These are phyloP conservation scores for Drosophila demipolita DNA, from an alignment of 2,888 invertebrate species.

Conservation along the genomic window DNA sequence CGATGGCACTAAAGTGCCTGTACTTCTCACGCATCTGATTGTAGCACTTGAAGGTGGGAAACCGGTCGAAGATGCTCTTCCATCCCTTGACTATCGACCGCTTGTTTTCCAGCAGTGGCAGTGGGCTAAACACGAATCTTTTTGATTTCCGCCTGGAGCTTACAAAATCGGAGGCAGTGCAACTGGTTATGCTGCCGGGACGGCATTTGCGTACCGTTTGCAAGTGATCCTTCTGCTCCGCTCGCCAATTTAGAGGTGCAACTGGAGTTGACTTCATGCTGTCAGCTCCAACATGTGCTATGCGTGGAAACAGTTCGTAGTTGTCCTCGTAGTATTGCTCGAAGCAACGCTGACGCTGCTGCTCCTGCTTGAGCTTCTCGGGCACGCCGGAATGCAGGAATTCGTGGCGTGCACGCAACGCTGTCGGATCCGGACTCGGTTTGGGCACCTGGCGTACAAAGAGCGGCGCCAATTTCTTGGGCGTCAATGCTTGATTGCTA, in stretches of 20 bases:
- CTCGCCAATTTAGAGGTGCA: neutral
- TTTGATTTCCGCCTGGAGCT: neutral
- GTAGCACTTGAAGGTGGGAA: slow-evolving; percentile 89
- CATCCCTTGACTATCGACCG: slow-evolving; percentile 86
- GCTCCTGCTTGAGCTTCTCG: slow-evolving; percentile 87
- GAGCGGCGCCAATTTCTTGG: slow-evolving; percentile 89
- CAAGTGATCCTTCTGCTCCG: neutral
- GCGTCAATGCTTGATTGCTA: slow-evolving; percentile 65
- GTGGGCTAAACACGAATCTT: slow-evolving; percentile 17
- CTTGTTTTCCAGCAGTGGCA: slow-evolving; percentile 80
- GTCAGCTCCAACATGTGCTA: slow-evolving; percentile 87
- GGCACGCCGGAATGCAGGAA: slow-evolving; percentile 91
- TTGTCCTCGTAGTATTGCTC: slow-evolving; percentile 66
- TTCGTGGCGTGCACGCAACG: slow-evolving; percentile 88
- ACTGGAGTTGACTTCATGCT: neutral
- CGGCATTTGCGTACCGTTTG: slow-evolving; percentile 18
- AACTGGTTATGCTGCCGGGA: slow-evolving; percentile 61
- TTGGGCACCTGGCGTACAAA: slow-evolving; percentile 87
- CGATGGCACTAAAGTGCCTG: slow-evolving; percentile 83
- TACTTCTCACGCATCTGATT: slow-evolving; percentile 87
- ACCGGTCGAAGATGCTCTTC: slow-evolving; percentile 87
- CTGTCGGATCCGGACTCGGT: slow-evolving; percentile 87
- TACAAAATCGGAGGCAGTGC: slow-evolving; percentile 52
- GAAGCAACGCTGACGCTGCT: slow-evolving; percentile 82
- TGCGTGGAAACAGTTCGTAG: slow-evolving; percentile 87